Percentiles rank a stretch among this genome's conserved stretches.
phyloP scores from a whole-genome alignment of 2,888 invertebrate species.

The Halocaridina rubra region DNA sequence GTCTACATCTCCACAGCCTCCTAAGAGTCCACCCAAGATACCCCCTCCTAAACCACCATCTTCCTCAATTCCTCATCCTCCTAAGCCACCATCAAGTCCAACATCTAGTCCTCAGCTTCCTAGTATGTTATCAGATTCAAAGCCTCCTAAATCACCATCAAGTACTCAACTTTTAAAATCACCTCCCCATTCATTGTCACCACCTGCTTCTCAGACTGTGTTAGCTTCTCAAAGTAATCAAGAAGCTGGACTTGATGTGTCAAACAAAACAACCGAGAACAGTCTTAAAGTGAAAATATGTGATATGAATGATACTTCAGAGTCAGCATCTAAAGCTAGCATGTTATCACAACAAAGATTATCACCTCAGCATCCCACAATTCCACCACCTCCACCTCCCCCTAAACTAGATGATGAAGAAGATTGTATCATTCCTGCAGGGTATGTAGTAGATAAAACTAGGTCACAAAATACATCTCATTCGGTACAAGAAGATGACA shows the following conservation, averaged over 20 bases:
- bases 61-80: not conserved
- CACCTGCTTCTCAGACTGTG: not conserved
- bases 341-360: not conserved
- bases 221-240: not conserved
- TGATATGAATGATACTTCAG: not conserved
- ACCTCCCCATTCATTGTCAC: too few relatives aligned
- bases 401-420: not conserved
- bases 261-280: not conserved
- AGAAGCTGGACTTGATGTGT: too few relatives aligned
- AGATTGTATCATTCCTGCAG: not conserved
- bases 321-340: not conserved
- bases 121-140: too few relatives aligned
- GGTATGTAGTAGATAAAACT: not conserved
- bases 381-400: slow-evolving; percentile 33
- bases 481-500: slow-evolving; percentile 33
- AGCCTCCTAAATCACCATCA: not conserved
- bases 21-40: not conserved
- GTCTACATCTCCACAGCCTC: not conserved
- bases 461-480: not conserved
- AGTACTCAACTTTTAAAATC: not conserved
- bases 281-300: not conserved
- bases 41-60: not conserved
- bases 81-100: not conserved
- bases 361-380: slow-evolving; percentile 21
- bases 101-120: too few relatives aligned